These are phyloP conservation scores for Heliopora coerulea DNA, from an alignment of 92 coral and sea anemone species.

Conservation along the genomic window DNA sequence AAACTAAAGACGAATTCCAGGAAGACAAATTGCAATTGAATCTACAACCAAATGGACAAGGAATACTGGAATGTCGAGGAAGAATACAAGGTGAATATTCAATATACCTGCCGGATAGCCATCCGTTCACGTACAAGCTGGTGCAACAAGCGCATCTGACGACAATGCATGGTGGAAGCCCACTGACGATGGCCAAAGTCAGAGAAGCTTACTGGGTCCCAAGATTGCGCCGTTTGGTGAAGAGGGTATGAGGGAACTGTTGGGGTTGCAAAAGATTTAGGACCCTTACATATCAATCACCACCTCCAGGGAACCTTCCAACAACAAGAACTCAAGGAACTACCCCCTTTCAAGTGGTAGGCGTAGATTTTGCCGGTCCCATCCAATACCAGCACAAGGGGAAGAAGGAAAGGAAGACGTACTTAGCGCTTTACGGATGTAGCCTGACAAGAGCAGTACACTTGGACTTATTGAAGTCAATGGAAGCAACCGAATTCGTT, in stretches of 20 bases:
- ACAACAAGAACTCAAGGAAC: conserved; percentile 33
- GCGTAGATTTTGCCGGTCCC: conserved; percentile 54
- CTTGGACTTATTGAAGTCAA: conserved; percentile 10
- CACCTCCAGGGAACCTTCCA: conserved; percentile 41
- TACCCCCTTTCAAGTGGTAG: conserved; percentile 39
- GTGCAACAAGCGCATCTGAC: conserved; percentile 22
- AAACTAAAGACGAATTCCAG: not conserved
- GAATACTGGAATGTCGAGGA: conserved; percentile 32
- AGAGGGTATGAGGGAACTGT: not conserved
- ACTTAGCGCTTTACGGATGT: conserved; percentile 36
- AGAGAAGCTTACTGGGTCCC: conserved; percentile 13
- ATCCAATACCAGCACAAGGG: conserved; percentile 31
- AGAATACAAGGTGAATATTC: conserved; percentile 47
- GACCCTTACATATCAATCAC: conserved; percentile 18
- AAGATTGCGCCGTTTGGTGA: not conserved
- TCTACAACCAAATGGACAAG: conserved; percentile 22
- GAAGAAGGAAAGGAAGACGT: conserved; percentile 25
- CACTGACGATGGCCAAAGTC: conserved; percentile 40
- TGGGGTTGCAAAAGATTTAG: conserved; percentile 37
- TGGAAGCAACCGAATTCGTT: conserved; percentile 9
- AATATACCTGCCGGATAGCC: conserved; percentile 40
- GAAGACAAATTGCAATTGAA: conserved; percentile 6
- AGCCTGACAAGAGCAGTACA: conserved; percentile 36
- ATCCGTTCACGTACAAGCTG: conserved; percentile 15
- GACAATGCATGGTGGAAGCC: conserved; percentile 46